phyloP scores from a whole-genome alignment of 2,888 invertebrate species.

The Spatulosminthurus flaviceps region DNA sequence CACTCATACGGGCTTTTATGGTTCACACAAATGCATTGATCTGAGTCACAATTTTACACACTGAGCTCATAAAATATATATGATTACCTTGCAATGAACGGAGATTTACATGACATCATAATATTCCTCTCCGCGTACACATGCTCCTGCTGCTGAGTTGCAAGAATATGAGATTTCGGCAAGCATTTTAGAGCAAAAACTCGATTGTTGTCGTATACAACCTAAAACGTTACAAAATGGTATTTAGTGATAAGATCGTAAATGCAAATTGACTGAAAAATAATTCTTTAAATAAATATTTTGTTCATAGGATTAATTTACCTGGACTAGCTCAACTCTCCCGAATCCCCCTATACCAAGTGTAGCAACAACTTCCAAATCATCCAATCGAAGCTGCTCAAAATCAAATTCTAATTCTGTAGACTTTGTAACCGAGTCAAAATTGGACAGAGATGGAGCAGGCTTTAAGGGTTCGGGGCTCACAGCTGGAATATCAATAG shows the following conservation, averaged over 20 bases:
- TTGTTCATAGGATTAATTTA: constrained; percentile 31
- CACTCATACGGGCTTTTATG: no score
- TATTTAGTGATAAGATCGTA: no score
- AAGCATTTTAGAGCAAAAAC: constrained; percentile 86
- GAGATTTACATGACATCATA: constrained; percentile 77
- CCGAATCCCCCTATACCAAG: constrained; percentile 94
- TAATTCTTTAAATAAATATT: not conserved
- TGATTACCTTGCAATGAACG: constrained; percentile 80
- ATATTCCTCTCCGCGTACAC: constrained; percentile 88
- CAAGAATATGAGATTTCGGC: constrained; percentile 87
- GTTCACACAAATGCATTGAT: no score
- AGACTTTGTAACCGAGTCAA: not conserved
- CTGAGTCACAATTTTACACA: no score
- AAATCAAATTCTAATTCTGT: constrained; percentile 68
- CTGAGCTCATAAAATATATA: no score
- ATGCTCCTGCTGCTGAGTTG: constrained; percentile 88
- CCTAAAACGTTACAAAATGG: no score
- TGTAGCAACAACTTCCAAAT: constrained; percentile 83
- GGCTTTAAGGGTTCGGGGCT: constrained; percentile 26
- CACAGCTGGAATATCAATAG: constrained; percentile 25
- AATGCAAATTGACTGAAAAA: no score
- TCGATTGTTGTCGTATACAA: constrained; percentile 56
- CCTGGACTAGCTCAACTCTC: constrained; percentile 79
- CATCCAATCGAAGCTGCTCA: constrained; percentile 76
- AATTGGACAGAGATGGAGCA: constrained; percentile 9